Evolutionary conservation across 2,113 vertebrate species (phyloP), one percentile per base, ranked within the genome.

Genomic region (Hemiprocne comata): DNA sequence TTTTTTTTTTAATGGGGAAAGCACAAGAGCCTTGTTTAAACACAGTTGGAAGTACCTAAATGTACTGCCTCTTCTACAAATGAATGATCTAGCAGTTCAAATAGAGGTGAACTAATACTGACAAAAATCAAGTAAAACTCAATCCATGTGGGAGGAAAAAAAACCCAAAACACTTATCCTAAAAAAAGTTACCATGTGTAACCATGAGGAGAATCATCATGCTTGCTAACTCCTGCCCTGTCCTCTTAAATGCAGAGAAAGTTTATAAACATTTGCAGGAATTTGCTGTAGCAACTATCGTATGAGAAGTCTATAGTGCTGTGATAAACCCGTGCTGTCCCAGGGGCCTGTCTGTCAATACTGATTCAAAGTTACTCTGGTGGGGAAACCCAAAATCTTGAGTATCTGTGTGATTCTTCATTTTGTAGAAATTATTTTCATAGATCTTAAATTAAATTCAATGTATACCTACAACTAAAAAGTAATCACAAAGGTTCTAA

Each of bases 31-130:
- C 83, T 89, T 95, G 83, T 94, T 97, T 94, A 96, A 96, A 93
- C 83, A 94, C 80, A 89, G 86, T 93, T 96, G 94, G 94, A 97
- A 97, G 96, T 96, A 94, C 93, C 96, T 93, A 96, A 97, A 96
- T 92, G 93, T 71, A 94, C 93, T 94, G 88, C 86, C 61, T 89
- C 92, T 87, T 96, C 95, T 94, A 94, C 86, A 96, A 95, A 96
- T 96, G 96, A 96, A 94, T 96, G 96, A 94, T 58, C 94, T 73
- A 82, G 92, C 70, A 94, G 94, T 95, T 96, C 94, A 96, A 93
- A 89, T 79, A 91, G 85, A 96, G 96, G 90, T 95, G 96, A 97
- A 93, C 80, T 86, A 96, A 95, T 51, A 95, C 60, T 58, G 76
- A 76, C 83, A 90, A 85, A 85, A 96, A 96, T 89, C 80, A 91